Base-by-base conservation (phyloP, 2,113 vertebrate genomes). In the Casuarius casuarius region DNA sequence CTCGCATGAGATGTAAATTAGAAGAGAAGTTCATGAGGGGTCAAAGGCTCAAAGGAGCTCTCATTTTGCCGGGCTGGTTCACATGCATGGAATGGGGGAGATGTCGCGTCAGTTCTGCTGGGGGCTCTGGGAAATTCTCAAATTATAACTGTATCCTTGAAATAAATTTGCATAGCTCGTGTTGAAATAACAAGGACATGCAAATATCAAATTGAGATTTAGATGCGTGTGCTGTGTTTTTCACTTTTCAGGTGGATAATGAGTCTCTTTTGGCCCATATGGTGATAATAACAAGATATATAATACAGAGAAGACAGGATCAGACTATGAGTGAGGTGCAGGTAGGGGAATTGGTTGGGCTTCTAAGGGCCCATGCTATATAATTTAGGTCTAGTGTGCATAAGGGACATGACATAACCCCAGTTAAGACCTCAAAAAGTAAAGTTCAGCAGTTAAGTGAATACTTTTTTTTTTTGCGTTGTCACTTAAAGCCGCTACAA, bases 141-240 rank as follows among this genome's bases (percentile, higher is more conserved):
- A 70, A 48, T 61, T 91, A 10, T 58, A 84, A 73, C 67, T 86
- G 21, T 62, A 92, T 82, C 81, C 91, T 96, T 94, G 81, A 85
- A 92, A 82, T 35, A 8, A 79, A 95, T 94, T 89, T 95, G 87
- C 89, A 84, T 85, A 65, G 58, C 63, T 89, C 44, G 81, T 73
- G 74, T 95, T 95, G 95, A 97, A 95, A 91, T 97, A 96, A 94
- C 87, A 92, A 97, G 96, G 93, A 49, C 87, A 79, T 95, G 95
- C 77, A 95, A 95, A 97, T 89, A 95, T 33, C 89, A 87, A 63
- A 87, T 89, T 52, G 77, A 82, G 93, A 92, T 95, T 95, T 94
- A 95, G 91, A 87, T 87, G 74, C 31, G 18, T 44, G 61, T 75
- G 38, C 81, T 87, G 51, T 71, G 44, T 67, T 95, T 95, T 95